These are phyloP conservation scores for Thyatira batis DNA, from an alignment of 2,888 invertebrate species.

Conservation along the genomic window DNA sequence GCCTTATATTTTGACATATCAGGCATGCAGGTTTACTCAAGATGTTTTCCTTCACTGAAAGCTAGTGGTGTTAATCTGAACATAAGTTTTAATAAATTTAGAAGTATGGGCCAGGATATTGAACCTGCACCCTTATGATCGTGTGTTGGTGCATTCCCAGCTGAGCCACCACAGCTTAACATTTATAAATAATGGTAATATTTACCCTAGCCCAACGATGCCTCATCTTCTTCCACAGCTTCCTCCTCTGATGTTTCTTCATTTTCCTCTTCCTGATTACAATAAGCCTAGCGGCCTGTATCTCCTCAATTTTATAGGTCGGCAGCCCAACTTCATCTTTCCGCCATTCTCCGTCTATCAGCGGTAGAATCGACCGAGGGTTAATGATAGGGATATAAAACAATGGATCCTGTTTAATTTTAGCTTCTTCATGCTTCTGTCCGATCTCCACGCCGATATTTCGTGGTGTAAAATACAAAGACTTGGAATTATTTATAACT, in stretches of 20 bases:
- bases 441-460: conserved; percentile 60
- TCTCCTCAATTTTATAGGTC: conserved; percentile 75
- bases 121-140: no score
- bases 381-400: conserved; percentile 70
- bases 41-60: no score
- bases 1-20: no score
- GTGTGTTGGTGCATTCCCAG: no score
- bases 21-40: no score
- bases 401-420: conserved; percentile 61
- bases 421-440: conserved; percentile 41
- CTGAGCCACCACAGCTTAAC: background rate
- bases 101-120: no score
- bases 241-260: conserved; percentile 92
- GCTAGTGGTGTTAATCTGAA: no score
- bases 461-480: conserved; percentile 57
- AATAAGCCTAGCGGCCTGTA: conserved; percentile 87
- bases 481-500: conserved; percentile 35
- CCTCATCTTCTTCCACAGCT: conserved; percentile 90
- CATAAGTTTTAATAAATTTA: no score
- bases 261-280: conserved; percentile 91
- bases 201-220: conserved; percentile 87
- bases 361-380: conserved; percentile 68
- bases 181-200: background rate
- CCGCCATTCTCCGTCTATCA: conserved; percentile 62
- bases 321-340: conserved; percentile 79